These are phyloP conservation scores for Oxyteleia sp. DNA, from an alignment of 2,888 invertebrate genomes.

Conservation along the genomic window DNA sequence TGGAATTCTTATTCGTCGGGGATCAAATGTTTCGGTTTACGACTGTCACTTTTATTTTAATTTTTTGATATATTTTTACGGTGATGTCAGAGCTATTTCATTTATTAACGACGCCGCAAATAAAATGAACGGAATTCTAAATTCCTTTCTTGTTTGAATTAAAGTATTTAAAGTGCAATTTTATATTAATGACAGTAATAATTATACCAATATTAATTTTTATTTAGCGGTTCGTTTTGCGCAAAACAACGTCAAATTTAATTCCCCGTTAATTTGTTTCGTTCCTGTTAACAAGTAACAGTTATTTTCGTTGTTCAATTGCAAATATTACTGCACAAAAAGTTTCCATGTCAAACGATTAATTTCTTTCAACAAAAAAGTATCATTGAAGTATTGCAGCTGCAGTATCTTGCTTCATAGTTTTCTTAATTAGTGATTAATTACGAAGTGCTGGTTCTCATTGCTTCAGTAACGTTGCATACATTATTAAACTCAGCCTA, in stretches of 20 bases:
- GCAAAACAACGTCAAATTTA: slow-evolving; percentile 19
- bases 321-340: background rate
- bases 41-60: slow-evolving; percentile 41
- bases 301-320: background rate
- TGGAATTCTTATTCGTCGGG: slow-evolving; percentile 41
- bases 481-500: background rate
- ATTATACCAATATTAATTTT: slow-evolving; percentile 31
- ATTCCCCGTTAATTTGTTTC: background rate
- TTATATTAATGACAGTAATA: slow-evolving; percentile 25
- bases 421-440: slow-evolving; percentile 2
- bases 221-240: background rate
- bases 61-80: slow-evolving; percentile 19
- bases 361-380: background rate
- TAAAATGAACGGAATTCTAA: no score
- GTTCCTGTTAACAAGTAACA: background rate
- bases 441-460: background rate
- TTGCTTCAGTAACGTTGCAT: background rate
- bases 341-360: background rate
- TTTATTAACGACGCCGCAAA: background rate
- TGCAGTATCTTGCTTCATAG: background rate
- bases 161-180: no score
- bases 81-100: background rate
- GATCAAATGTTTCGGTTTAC: slow-evolving; percentile 36
- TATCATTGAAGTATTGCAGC: background rate
- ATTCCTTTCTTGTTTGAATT: no score